A percentile compares a stretch with the other conserved stretches of the same genome.
phyloP scores from a whole-genome alignment of 2,888 invertebrate genomes.

The Pogonocherus hispidulus region DNA sequence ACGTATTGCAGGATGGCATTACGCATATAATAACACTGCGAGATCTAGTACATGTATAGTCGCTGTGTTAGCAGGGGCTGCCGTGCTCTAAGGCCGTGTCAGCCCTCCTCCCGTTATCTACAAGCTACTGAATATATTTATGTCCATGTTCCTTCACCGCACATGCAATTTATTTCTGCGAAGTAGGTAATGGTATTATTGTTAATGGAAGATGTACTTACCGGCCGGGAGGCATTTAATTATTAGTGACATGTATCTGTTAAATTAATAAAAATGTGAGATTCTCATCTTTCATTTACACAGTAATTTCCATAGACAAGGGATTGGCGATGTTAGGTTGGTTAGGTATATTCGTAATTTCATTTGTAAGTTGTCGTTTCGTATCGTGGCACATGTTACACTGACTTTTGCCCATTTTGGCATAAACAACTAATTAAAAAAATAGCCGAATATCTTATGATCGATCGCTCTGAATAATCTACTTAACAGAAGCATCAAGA shows the following conservation, averaged over 20 bases:
- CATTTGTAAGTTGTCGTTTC: too few relatives aligned
- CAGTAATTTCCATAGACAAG: too few relatives aligned
- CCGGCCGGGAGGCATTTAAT: neutral
- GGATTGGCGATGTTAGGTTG: too few relatives aligned
- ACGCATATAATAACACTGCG: neutral
- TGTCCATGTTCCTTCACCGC: neutral
- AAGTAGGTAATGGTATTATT: neutral
- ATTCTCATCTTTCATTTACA: neutral
- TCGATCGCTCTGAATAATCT: too few relatives aligned
- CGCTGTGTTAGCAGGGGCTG: neutral
- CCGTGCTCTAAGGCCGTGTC: constrained; percentile 3
- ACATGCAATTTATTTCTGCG: neutral
- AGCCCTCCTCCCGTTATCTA: constrained; percentile 8
- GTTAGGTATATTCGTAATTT: too few relatives aligned
- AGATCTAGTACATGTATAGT: neutral
- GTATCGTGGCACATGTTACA: too few relatives aligned
- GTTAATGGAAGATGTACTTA: neutral
- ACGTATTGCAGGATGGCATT: neutral
- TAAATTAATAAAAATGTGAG: neutral
- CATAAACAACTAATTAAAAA: too few relatives aligned
- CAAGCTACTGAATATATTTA: constrained; percentile 13
- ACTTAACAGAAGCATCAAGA: too few relatives aligned
- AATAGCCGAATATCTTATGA: too few relatives aligned
- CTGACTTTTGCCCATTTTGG: too few relatives aligned
- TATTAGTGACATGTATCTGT: too few relatives aligned